These are phyloP conservation scores for Thalassophryne amazonica DNA, from an alignment of 2,797 vertebrate species.

Conservation along the genomic window DNA sequence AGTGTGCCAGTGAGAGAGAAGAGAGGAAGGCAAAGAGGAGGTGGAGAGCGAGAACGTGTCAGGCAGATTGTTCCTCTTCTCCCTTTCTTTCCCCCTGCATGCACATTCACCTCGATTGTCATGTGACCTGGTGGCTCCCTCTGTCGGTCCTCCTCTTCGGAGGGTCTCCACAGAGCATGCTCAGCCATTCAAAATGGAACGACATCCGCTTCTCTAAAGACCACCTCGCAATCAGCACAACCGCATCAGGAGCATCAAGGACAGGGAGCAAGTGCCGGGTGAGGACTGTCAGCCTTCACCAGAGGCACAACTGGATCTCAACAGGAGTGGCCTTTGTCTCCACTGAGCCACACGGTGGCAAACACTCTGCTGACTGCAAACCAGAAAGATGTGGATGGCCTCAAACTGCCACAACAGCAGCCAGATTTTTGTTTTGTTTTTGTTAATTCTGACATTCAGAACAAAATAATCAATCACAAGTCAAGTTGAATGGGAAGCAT, in stretches of 20 bases:
- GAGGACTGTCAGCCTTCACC: not conserved
- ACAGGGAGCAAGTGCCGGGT: not conserved
- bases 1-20: conserved; percentile 14
- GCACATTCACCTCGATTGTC: conserved; percentile 76
- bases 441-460: too few species aligned
- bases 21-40: conserved; percentile 16
- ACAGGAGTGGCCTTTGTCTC: conserved; percentile 34
- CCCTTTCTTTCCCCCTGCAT: conserved; percentile 76
- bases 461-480: too few species aligned
- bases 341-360: not conserved
- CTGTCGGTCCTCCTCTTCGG: conserved; percentile 76
- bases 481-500: too few species aligned
- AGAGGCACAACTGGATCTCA: conserved; percentile 2
- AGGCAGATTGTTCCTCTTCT: conserved; percentile 76
- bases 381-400: too few species aligned
- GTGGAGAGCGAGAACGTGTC: conserved; percentile 59
- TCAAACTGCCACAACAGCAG: too few species aligned
- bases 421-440: too few species aligned
- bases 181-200: conserved; percentile 68
- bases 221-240: conserved; percentile 55
- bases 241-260: conserved; percentile 27
- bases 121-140: conserved; percentile 81
- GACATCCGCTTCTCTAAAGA: conserved; percentile 59
- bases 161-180: conserved; percentile 77
- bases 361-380: too few species aligned